Conservation (phyloP, 2,113 vertebrate species). For the Acrocephalus arundinaceus region DNA sequence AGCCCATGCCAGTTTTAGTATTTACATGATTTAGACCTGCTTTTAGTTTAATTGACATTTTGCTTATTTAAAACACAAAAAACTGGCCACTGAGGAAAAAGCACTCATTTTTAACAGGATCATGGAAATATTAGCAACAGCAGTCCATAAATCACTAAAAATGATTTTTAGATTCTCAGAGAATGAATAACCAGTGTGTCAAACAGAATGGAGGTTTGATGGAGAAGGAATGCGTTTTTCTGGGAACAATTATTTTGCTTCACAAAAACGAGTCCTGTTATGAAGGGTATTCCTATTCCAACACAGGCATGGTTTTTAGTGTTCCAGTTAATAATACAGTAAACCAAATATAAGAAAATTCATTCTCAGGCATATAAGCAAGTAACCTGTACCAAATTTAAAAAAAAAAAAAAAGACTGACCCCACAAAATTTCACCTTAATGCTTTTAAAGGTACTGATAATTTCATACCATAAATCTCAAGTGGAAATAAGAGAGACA, state of each 20-base stretch:
- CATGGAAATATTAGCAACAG: conserved; percentile 16
- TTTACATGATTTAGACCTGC: neutral
- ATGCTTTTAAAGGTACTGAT: neutral
- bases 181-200: neutral
- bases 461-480: neutral
- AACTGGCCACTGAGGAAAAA: neutral
- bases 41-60: conserved; percentile 38
- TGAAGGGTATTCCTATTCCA: neutral
- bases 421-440: neutral
- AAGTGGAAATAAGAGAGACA: neutral
- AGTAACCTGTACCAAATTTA: neutral
- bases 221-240: neutral
- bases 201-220: neutral
- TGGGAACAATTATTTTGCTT: conserved; percentile 5
- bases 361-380: neutral
- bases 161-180: conserved; percentile 6
- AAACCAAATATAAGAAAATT: neutral
- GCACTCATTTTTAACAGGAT: neutral
- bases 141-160: conserved; percentile 37
- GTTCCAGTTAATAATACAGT: neutral
- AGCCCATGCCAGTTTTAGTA: neutral
- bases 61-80: conserved; percentile 20
- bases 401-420: neutral
- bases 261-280: neutral
- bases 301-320: neutral